Conservation (phyloP, 2,113 vertebrate genomes). For the Piaya cayana region DNA sequence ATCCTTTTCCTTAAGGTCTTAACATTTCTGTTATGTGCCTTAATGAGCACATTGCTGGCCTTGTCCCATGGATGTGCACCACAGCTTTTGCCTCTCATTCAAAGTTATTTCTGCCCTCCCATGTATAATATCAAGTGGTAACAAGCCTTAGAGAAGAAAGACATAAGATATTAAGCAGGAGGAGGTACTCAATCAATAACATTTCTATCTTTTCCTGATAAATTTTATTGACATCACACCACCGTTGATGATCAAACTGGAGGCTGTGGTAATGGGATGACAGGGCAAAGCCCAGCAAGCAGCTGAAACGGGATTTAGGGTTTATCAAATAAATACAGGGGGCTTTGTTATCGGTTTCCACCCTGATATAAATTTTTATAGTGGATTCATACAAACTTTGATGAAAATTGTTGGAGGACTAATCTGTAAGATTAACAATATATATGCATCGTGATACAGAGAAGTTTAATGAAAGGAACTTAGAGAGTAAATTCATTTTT, state of each 20-base stretch:
- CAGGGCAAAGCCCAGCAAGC: background rate
- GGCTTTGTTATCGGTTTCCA: background rate
- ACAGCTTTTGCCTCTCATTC: background rate
- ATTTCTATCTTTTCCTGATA: background rate
- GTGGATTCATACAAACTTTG: background rate
- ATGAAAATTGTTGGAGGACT: background rate
- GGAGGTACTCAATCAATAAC: background rate
- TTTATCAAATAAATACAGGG: background rate
- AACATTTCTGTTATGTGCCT: background rate
- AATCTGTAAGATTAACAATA: background rate
- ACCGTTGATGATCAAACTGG: background rate
- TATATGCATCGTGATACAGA: accelerated
- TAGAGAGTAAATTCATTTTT: background rate
- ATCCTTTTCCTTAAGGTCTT: background rate
- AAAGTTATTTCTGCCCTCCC: background rate
- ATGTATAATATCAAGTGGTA: background rate
- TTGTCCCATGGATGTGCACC: background rate
- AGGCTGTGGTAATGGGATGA: background rate
- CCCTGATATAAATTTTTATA: background rate
- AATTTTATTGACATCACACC: background rate
- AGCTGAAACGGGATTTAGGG: background rate
- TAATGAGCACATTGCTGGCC: background rate
- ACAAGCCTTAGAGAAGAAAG: background rate
- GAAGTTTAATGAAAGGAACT: background rate
- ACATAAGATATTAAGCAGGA: background rate